Conservation (phyloP, 2,113 vertebrate genomes). For the Craseonycteris thonglongyai region DNA sequence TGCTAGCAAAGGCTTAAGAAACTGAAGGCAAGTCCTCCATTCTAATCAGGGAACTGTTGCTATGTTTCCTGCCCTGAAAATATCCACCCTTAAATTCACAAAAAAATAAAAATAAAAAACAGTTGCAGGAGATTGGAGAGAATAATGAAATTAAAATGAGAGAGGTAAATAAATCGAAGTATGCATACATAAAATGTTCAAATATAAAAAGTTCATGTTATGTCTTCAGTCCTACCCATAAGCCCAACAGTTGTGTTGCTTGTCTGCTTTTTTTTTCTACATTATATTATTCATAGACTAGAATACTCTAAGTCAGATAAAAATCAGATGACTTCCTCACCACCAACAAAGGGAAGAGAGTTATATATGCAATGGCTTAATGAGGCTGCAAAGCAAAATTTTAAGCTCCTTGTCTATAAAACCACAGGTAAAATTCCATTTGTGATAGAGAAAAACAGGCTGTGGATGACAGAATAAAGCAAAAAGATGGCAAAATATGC, state of each 20-base stretch:
- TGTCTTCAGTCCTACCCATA: neutral
- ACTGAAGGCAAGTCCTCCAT: neutral
- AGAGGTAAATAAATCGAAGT: neutral
- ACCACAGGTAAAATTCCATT: neutral
- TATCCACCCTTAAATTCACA: neutral
- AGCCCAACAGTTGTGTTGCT: slow-evolving; percentile 25
- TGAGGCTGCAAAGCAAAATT: slow-evolving; percentile 43
- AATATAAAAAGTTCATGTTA: neutral
- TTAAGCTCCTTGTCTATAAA: neutral
- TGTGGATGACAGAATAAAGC: neutral
- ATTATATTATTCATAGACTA: slow-evolving; percentile 48
- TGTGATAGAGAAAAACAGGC: neutral
- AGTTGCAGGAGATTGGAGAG: neutral
- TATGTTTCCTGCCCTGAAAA: neutral
- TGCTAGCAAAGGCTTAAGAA: neutral
- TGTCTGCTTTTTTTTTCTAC: slow-evolving; percentile 25
- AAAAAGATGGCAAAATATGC: neutral
- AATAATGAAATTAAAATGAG: neutral
- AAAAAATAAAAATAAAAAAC: slow-evolving; percentile 33
- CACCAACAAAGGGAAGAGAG: slow-evolving; percentile 36
- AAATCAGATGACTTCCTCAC: slow-evolving; percentile 41
- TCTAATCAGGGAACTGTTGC: neutral
- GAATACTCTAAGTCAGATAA: slow-evolving; percentile 29
- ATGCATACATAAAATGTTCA: neutral
- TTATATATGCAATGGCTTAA: slow-evolving; percentile 30